phyloP scores from a whole-genome alignment of 2,797 vertebrate species.

The Astyanax mexicanus region DNA sequence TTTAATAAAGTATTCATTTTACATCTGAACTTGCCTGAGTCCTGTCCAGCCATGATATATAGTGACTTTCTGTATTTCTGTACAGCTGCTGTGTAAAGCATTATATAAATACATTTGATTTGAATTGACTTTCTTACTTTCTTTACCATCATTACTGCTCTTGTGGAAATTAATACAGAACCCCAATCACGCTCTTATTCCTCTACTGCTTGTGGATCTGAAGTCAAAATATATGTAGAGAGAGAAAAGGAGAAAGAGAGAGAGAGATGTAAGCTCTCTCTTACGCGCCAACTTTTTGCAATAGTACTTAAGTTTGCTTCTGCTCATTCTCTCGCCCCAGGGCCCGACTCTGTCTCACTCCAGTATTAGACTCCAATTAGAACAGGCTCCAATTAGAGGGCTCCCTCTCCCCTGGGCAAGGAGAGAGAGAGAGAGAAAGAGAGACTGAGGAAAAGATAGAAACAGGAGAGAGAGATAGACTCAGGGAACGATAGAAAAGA shows the following conservation, averaged over 20 bases:
- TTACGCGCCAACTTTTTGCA: slow-evolving; percentile 80
- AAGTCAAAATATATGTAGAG: slow-evolving; percentile 74
- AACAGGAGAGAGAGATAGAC: not conserved
- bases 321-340: slow-evolving; percentile 94
- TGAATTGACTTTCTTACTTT: too few species aligned
- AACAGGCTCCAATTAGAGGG: slow-evolving; percentile 99
- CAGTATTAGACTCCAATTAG: slow-evolving; percentile 99
- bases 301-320: slow-evolving; percentile 97
- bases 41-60: too few species aligned
- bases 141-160: too few species aligned
- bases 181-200: not conserved
- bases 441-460: not conserved
- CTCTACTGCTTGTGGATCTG: slow-evolving; percentile 1
- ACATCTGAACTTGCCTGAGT: too few species aligned
- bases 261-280: slow-evolving; percentile 29
- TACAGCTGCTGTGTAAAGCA: too few species aligned
- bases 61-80: too few species aligned
- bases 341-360: slow-evolving; percentile 96
- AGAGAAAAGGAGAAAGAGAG: slow-evolving; percentile 37
- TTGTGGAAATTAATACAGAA: not conserved
- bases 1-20: too few species aligned
- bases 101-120: too few species aligned
- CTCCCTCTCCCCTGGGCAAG: slow-evolving; percentile 94
- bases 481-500: not conserved
- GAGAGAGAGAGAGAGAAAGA: slow-evolving; percentile 89